Percentiles rank a stretch among this genome's conserved stretches.
Evolutionary conservation across 30 jellyfish, hydroid and myxozoan genomes (phyloP).

Genomic region (Aurelia sp.): DNA sequence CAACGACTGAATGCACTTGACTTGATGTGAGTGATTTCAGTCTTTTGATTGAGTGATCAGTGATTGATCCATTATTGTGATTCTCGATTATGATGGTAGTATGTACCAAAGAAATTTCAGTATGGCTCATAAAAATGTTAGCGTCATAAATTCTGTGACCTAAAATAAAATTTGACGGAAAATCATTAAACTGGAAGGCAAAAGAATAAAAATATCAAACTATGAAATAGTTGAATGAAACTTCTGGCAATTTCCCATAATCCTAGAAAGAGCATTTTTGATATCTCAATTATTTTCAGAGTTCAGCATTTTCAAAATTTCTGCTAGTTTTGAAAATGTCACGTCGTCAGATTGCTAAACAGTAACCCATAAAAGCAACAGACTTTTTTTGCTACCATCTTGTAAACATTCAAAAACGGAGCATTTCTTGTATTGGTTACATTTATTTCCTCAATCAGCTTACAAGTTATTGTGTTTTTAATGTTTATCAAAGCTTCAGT

Average conservation of each 20-base stretch:
- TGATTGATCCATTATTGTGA: neutral
- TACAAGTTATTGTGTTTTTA: too few relatives aligned
- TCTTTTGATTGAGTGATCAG: slow-evolving; percentile 8
- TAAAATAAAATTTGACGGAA: neutral
- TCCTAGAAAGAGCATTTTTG: neutral
- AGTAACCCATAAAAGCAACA: too few relatives aligned
- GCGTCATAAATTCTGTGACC: slow-evolving; percentile 15
- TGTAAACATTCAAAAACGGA: too few relatives aligned
- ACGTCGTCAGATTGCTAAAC: too few relatives aligned
- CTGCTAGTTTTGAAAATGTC: too few relatives aligned
- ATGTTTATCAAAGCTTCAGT: too few relatives aligned
- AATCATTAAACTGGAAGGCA: neutral
- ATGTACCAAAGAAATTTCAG: neutral
- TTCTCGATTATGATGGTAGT: slow-evolving; percentile 22
- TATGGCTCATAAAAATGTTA: neutral
- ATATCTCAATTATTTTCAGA: too few relatives aligned
- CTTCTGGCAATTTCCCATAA: neutral
- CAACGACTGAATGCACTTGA: neutral
- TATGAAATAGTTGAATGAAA: neutral
- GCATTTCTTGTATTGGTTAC: too few relatives aligned
- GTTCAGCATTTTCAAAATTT: too few relatives aligned
- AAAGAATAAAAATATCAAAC: neutral
- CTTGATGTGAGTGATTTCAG: slow-evolving; percentile 9
- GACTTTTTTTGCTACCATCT: too few relatives aligned
- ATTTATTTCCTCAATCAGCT: too few relatives aligned